Conservation (phyloP, 2,888 invertebrate genomes). For the Mesorhabditis sp. region DNA sequence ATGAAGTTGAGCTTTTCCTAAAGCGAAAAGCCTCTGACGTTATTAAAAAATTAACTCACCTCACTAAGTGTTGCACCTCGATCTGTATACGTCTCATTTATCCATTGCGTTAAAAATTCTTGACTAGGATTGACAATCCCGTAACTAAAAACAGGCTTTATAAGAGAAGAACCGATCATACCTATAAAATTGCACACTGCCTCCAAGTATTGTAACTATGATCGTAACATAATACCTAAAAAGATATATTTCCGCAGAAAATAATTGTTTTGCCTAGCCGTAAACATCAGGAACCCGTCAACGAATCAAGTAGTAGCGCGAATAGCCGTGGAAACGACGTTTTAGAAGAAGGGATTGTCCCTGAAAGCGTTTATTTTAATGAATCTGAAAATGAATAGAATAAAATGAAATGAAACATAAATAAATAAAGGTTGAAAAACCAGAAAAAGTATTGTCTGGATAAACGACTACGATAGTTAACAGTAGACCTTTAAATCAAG, state of each 20-base stretch:
- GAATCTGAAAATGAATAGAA: no score
- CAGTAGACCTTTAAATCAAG: no score
- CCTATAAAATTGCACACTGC: constrained; percentile 56
- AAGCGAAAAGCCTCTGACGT: neutral
- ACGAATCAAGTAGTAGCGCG: no score
- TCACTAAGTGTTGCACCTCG: constrained; percentile 20
- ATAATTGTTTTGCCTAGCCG: neutral
- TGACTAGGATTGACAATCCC: constrained; percentile 55
- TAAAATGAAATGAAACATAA: no score
- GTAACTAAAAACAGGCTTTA: constrained; percentile 18
- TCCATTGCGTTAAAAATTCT: constrained; percentile 47
- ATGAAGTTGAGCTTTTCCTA: constrained; percentile 45
- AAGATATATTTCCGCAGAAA: neutral
- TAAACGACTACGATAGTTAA: no score
- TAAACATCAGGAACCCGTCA: no score
- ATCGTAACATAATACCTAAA: constrained; percentile 47
- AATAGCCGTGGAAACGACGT: no score
- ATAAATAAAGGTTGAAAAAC: no score
- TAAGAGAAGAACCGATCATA: constrained; percentile 14
- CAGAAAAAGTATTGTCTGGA: no score
- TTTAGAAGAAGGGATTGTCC: no score
- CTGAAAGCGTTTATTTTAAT: no score
- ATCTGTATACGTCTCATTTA: constrained; percentile 50
- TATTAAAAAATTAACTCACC: constrained; percentile 1
- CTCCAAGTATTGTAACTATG: constrained; percentile 48